Conservation (phyloP, 2,888 invertebrate genomes). For the Philaethria dido region DNA sequence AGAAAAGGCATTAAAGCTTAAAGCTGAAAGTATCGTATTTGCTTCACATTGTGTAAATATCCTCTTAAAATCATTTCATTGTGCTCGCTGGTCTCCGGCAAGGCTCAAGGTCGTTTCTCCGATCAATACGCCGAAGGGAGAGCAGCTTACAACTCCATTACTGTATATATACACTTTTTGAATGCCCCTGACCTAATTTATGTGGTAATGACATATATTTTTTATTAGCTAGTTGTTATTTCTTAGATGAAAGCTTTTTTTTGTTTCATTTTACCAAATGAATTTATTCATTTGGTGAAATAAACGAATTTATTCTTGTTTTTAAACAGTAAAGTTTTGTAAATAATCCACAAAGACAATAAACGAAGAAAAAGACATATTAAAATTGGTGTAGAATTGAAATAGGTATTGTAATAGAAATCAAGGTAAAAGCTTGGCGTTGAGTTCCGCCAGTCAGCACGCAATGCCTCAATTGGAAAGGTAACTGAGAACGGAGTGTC, state of each 20-base stretch:
- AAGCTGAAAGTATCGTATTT: neutral
- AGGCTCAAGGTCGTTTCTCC: slow-evolving; percentile 23
- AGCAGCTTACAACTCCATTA: neutral
- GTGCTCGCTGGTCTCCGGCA: slow-evolving; percentile 13
- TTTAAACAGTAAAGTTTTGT: no score
- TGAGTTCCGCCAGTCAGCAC: no score
- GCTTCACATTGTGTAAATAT: neutral
- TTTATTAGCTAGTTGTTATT: neutral
- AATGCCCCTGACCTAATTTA: slow-evolving; percentile 8
- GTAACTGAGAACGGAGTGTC: no score
- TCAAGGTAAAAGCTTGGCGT: no score
- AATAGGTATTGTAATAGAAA: no score
- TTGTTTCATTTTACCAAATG: no score
- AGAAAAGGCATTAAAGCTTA: neutral
- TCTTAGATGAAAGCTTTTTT: neutral
- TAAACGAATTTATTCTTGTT: no score
- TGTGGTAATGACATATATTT: slow-evolving; percentile 5
- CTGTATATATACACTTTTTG: neutral
- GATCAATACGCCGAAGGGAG: slow-evolving; percentile 28
- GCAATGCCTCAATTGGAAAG: no score
- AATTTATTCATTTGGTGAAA: no score
- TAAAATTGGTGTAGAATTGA: no score
- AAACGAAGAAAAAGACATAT: no score
- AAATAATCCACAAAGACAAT: no score
- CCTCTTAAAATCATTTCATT: slow-evolving; percentile 4